Base-by-base conservation (phyloP, 2,888 invertebrate species). In the Stegophylla sp. region DNA sequence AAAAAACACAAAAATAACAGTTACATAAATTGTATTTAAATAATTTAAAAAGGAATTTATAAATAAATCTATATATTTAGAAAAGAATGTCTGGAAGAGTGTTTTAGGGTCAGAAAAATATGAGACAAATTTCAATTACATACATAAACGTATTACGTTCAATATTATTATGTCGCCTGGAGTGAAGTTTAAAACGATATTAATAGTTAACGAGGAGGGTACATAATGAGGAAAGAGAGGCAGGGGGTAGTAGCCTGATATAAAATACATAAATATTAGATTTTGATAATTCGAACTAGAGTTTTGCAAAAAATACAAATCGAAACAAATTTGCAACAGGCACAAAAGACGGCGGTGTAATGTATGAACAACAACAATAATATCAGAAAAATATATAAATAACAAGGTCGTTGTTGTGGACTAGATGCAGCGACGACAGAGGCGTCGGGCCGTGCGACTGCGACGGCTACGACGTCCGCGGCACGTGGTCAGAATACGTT, bases 361-460 rank as follows among this genome's bases (percentile, higher is more conserved):
- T 51, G 28, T 67, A 56, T 34, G 43, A 61, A 61, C 20, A 41
- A 51, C 17, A 41, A 76, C 48, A 64, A 64, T 34, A 48, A n/a
- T 64, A 28, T 1, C n/a, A 51, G 10, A 34, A 66, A 53, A 12
- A 43, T 23, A 41, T 28, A 28, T 48, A 64, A 51, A n/a, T 43
- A 53, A 77, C 45, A 67, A 67, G 45, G 43, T 45, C 43, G 76
- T 56, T 59, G 76, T 28, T 56, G 67, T 26, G 56, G 77, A 77
- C 77, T 77, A 77, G 77, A 77, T 77, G 56, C 59, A 56, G 45
- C 59, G 51, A 43, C 53, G 20, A 1, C 1, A 43, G 41, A 17
- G 43, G 26, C 12, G 56, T 15, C 56, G 15, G 15, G 63, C 15
- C 63, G n/a, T 41, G 34, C 34, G 3, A 56, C 20, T 23, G 43